These are phyloP conservation scores for Drosophila nikananu DNA, from an alignment of 1,140 invertebrate species.

Conservation along the genomic window DNA sequence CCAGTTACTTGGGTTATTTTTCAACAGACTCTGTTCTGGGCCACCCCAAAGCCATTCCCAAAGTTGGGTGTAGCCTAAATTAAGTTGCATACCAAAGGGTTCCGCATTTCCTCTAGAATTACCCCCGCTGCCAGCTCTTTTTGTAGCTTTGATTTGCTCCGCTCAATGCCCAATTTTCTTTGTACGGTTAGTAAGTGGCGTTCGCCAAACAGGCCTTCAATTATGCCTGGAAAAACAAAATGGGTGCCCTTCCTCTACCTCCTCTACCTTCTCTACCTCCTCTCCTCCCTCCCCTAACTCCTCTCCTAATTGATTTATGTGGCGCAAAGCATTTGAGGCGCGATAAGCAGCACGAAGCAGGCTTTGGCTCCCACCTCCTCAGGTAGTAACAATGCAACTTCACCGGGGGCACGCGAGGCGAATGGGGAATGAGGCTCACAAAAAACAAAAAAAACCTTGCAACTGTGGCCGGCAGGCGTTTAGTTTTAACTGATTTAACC, in stretches of 20 bases:
- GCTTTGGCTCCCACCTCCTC: constrained; percentile 9
- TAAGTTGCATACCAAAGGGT: constrained; percentile 25
- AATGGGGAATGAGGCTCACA: constrained; percentile 55
- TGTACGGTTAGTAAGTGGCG: constrained; percentile 20
- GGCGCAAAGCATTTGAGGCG: constrained; percentile 47
- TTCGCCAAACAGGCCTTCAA: constrained; percentile 6
- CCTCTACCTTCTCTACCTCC: not conserved
- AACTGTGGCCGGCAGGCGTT: constrained; percentile 67
- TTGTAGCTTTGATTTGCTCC: constrained; percentile 12
- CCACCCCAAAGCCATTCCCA: not conserved
- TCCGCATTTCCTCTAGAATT: constrained; percentile 21
- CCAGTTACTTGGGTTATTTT: constrained; percentile 3
- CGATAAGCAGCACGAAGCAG: constrained; percentile 68
- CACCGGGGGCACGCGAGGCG: constrained; percentile 51
- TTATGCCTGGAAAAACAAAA: constrained; percentile 38
- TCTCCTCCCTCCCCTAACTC: not conserved
- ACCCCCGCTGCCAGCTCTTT: not conserved
- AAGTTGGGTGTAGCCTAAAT: constrained; percentile 1
- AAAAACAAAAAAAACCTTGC: constrained; percentile 16
- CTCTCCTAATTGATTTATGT: constrained; percentile 75
- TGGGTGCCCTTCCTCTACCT: constrained; percentile 11
- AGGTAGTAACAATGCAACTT: constrained; percentile 36
- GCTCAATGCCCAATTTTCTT: constrained; percentile 16
- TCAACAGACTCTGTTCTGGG: too few species aligned
- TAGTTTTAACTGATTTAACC: constrained; percentile 75